phyloP scores from a whole-genome alignment of 2,797 vertebrate genomes.

The Pseudotriccus pelzelni region DNA sequence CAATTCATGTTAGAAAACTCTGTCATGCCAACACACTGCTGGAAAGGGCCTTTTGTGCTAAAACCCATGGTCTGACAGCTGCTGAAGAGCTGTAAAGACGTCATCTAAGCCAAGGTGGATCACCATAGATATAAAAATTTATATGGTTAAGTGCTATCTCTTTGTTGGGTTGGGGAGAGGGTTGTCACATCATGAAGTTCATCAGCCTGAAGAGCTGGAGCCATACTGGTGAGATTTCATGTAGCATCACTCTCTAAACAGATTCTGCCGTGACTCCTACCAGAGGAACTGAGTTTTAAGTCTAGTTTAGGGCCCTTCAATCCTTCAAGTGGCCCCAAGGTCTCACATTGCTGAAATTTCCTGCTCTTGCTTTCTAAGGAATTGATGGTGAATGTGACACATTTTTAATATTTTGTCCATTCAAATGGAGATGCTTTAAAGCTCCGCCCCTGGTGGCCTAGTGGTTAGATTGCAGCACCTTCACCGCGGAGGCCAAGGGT shows the following conservation, averaged over 20 bases:
- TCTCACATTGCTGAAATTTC: not conserved
- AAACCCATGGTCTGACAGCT: not conserved
- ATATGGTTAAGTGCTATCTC: not conserved
- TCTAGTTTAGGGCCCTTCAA: not conserved
- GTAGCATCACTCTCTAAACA: not conserved
- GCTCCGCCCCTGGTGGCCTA: too few relatives aligned
- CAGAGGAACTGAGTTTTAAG: not conserved
- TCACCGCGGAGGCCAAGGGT: too few relatives aligned
- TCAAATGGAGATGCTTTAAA: not conserved
- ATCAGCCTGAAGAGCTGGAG: not conserved
- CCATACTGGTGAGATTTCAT: accelerated
- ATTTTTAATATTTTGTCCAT: not conserved
- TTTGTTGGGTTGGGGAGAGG: not conserved
- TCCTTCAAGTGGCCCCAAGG: not conserved
- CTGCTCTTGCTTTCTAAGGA: not conserved
- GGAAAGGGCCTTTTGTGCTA: not conserved
- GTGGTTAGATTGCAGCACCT: too few relatives aligned
- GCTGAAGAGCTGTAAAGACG: not conserved
- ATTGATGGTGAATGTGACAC: accelerated
- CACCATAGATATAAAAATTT: not conserved
- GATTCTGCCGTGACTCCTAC: not conserved
- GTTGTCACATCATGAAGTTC: not conserved
- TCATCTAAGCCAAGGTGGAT: not conserved
- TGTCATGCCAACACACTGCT: not conserved
- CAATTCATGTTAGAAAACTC: not conserved